A percentile compares a stretch with the other conserved stretches of the same genome.
These are phyloP conservation scores for Drosophila vallismaia DNA, from an alignment of 2,888 invertebrate species.

Conservation along the genomic window DNA sequence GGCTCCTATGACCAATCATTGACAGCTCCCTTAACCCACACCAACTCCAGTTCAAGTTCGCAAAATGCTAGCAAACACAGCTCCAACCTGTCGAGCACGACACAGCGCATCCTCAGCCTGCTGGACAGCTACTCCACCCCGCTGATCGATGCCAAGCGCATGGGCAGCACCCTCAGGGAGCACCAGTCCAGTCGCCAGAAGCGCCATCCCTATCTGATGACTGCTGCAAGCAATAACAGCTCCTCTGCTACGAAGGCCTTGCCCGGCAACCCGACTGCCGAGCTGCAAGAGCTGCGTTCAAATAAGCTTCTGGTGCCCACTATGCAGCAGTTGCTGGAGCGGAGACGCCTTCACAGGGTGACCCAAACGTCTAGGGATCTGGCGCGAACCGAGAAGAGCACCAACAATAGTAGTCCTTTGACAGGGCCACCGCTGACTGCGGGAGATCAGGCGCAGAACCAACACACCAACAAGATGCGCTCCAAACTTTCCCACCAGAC, in stretches of 20 bases:
- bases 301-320: conserved; percentile 86
- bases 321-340: conserved; percentile 86
- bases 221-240: conserved; percentile 10
- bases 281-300: conserved; percentile 33
- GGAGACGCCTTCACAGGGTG: conserved; percentile 86
- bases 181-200: conserved; percentile 42
- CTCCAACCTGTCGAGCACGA: conserved; percentile 85
- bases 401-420: conserved; percentile 7
- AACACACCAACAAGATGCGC: conserved; percentile 62
- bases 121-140: conserved; percentile 93
- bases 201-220: conserved; percentile 69
- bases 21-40: not conserved
- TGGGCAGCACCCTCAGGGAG: conserved; percentile 85
- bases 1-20: not conserved
- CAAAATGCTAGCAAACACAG: not conserved
- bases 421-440: not conserved
- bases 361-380: conserved; percentile 75
- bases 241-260: conserved; percentile 45
- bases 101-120: conserved; percentile 90
- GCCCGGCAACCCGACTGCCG: not conserved
- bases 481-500: conserved; percentile 58
- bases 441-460: conserved; percentile 15
- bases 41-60: not conserved
- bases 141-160: conserved; percentile 90
- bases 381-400: conserved; percentile 18